Conservation (phyloP, 2,888 invertebrate species). For the Drosophila merina region DNA sequence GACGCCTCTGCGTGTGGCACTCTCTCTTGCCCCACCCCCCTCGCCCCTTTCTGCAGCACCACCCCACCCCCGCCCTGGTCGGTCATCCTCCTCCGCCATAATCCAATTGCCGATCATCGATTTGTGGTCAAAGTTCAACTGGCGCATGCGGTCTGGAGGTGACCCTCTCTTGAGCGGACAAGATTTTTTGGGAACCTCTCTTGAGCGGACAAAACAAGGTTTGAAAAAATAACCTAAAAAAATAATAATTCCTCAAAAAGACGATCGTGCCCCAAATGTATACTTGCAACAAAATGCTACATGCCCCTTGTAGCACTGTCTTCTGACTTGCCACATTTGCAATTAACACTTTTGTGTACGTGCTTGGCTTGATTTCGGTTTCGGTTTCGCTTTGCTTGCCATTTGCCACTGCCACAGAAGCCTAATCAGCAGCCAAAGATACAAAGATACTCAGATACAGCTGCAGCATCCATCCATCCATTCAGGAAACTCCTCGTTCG, state of each 20-base stretch:
- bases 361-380: constrained; percentile 62
- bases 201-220: neutral
- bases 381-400: constrained; percentile 38
- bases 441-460: constrained; percentile 17
- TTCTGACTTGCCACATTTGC: constrained; percentile 68
- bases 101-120: constrained; percentile 67
- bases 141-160: constrained; percentile 10
- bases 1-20: constrained; percentile 56
- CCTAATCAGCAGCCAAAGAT: constrained; percentile 44
- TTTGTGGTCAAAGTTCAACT: constrained; percentile 30
- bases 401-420: constrained; percentile 23
- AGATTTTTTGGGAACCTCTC: no score
- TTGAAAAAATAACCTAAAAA: neutral
- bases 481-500: neutral
- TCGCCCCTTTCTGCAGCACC: constrained; percentile 7
- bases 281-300: constrained; percentile 13
- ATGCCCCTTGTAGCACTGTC: no score
- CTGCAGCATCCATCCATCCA: constrained; percentile 9
- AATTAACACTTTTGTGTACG: constrained; percentile 80
- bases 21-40: constrained; percentile 60
- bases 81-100: constrained; percentile 47
- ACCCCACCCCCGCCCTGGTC: neutral
- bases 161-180: neutral
- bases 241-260: neutral
- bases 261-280: constrained; percentile 53